Base-by-base conservation (phyloP, 2,888 invertebrate species). In the Subacronicta megacephala region DNA sequence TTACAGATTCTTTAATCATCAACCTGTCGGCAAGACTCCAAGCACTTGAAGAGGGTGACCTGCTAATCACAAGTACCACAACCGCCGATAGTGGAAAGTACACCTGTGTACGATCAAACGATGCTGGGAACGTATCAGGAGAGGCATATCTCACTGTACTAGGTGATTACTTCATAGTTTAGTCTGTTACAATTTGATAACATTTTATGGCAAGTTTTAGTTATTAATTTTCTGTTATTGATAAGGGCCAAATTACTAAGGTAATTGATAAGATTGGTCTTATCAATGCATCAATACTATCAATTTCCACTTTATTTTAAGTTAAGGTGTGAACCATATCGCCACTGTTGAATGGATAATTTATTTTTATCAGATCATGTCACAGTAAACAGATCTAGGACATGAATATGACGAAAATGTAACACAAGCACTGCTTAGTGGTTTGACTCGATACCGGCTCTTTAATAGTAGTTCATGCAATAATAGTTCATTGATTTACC, bases 71-170 rank as follows among this genome's bases (percentile, higher is more conserved):
- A 6, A 97, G 97, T 59, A 97, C 98, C 2, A 96, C 97, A 62
- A 95, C 97, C 67, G 94, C 95, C 20, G 99, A 99, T 89, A 97
- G 96, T 61, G 99, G 99, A 20, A 96, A 97, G 84, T 99, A 99
- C 89, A 97, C 97, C 9, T 99, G 99, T 88, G 94, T 97, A 42
- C 96, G 99, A 62, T 95, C 97, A 46, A 99, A 99, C 87, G 98
- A 97, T 89, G 98, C 98, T 49, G 99, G 99, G 37, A 96, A 96
- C 68, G 97, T 97, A 26, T 95, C 96, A 72, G 98, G 97, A 54
- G 96, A 97, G 74, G 98, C 97, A 37, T 96, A 95, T 87, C 95
- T 99, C 57, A 95, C 96, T 72, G 98, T 99, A 60, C 93, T 98
- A 78, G 98, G 98, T 97, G 95, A 45, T 42, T 57, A 56, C 33